Base-by-base conservation (phyloP, 2,797 vertebrate genomes). In the Halcyon leucocephala region DNA sequence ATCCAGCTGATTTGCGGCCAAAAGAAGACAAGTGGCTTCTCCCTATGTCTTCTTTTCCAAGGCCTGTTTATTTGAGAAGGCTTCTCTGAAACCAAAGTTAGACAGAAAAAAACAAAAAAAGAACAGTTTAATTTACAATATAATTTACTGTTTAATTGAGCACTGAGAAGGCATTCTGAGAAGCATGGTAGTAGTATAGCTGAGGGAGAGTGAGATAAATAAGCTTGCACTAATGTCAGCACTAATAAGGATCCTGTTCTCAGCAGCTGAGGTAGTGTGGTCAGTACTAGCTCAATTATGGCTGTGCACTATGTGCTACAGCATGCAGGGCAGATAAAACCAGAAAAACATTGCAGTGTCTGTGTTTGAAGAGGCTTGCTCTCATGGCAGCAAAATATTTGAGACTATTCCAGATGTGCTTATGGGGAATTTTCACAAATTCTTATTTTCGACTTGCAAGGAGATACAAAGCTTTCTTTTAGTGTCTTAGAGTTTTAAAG, bases 81-180 rank as follows among this genome's bases (percentile, higher is more conserved):
- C 28, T 66, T 78, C 54, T 61, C 66, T 86, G 76, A 91, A 95
- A 74, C 37, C 62, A 76, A 83, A 84, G 62, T 44, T 31, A 89
- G 49, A 25, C 81, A 72, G 77, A 42, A 66, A 91, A 67, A 66
- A 89, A 65, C 37, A 14, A 13, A 21, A 48, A 66, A 46, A 42
- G 22, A 92, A 31, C 49, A 62, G 83, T 79, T 94, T 73, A 65
- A 91, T 95, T 95, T 79, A 41, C 64, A n/a, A 72, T 76, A 67
- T 72, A 86, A 86, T 76, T 83, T 78, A 44, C 61, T 90, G 73
- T 73, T 91, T 78, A 86, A 89, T 93, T 92, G 96, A 85, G 72
- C 62, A 62, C 83, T 89, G 62, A 86, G 81, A 86, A 91, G 81
- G 67, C 52, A 70, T 91, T 93, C 89, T 77, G 89, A 95, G 86